Evolutionary conservation across 1,140 invertebrate genomes (phyloP), one percentile per base, ranked within the genome.

Genomic region (Drosophila repletoides): DNA sequence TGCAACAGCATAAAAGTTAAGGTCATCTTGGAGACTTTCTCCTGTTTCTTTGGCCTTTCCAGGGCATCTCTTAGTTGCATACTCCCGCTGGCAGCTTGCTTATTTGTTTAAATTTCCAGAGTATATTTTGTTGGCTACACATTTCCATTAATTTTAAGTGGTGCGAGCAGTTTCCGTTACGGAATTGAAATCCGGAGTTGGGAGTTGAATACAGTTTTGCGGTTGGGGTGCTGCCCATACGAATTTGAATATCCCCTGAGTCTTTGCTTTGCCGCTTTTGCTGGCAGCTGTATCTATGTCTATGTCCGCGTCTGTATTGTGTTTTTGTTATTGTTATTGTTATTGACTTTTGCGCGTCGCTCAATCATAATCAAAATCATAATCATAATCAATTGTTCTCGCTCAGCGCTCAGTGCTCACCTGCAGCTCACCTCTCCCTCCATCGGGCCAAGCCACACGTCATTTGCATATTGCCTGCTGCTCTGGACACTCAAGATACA

Each of bases 91-190:
- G n/a, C n/a, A n/a, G n/a, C n/a, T n/a, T n/a, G n/a, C n/a, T n/a
- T n/a, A n/a, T n/a, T n/a, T n/a, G n/a, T 84, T 84, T 75, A 63
- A 84, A 67, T 83, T 84, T 68, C 60, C n/a, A n/a, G 9, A 22
- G 19, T 10, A 28, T 31, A 43, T 67, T 61, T 36, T 51, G 38
- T 75, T 68, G 46, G 59, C 64, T 66, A 84, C 65, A 76, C 52
- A 69, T 70, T 88, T 88, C 86, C 84, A 88, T 88, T 88, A 88
- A 88, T 88, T 88, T 88, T 76, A 88, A 88, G 83, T 79, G 76
- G 43, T 70, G 33, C 31, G 36, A 36, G 12, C 12, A 41, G 48
- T 60, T 63, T 53, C 49, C 55, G 48, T 33, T 10, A 17, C 33
- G 53, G 53, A 58, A 65, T 58, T 41, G 60, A 53, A 21, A 22